A percentile compares a stretch with the other conserved stretches of the same genome.
Conservation (phyloP, 2,888 invertebrate species). For the Cistogaster globosa region DNA sequence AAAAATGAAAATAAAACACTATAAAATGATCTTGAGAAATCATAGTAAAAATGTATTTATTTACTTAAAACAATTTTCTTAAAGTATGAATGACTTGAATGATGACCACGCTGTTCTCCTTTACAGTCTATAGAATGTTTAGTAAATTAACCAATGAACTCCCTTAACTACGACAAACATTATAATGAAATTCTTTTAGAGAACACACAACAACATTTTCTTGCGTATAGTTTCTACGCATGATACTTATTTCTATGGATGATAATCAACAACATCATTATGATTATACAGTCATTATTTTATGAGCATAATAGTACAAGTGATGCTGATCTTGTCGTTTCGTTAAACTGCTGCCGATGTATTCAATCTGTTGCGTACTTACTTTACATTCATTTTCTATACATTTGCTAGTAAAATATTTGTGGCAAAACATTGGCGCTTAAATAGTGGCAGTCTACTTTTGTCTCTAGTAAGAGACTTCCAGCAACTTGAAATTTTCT, state of each 20-base stretch:
- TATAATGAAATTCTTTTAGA: constrained; percentile 49
- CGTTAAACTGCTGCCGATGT: constrained; percentile 63
- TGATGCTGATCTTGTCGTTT: constrained; percentile 67
- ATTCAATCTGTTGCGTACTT: constrained; percentile 36
- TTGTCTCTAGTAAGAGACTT: constrained; percentile 54
- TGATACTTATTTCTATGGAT: too few relatives aligned
- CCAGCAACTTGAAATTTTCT: constrained; percentile 47
- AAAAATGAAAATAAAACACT: neutral
- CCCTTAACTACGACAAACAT: constrained; percentile 50
- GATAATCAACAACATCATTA: constrained; percentile 33
- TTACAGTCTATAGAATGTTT: constrained; percentile 18
- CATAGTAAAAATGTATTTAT: constrained; percentile 63
- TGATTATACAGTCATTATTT: constrained; percentile 34
- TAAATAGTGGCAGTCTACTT: constrained; percentile 57
- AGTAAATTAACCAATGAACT: constrained; percentile 49
- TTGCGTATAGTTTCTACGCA: constrained; percentile 29
- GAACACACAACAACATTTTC: constrained; percentile 46
- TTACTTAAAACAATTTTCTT: constrained; percentile 57
- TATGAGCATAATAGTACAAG: constrained; percentile 39
- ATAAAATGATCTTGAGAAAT: constrained; percentile 60
- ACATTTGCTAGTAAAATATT: too few relatives aligned
- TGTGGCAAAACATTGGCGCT: constrained; percentile 67
- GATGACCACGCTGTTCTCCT: neutral
- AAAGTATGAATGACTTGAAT: constrained; percentile 61
- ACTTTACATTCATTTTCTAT: too few relatives aligned